These are phyloP conservation scores for Enteromius viviparus DNA, from an alignment of 2,797 vertebrate genomes.

Conservation along the genomic window DNA sequence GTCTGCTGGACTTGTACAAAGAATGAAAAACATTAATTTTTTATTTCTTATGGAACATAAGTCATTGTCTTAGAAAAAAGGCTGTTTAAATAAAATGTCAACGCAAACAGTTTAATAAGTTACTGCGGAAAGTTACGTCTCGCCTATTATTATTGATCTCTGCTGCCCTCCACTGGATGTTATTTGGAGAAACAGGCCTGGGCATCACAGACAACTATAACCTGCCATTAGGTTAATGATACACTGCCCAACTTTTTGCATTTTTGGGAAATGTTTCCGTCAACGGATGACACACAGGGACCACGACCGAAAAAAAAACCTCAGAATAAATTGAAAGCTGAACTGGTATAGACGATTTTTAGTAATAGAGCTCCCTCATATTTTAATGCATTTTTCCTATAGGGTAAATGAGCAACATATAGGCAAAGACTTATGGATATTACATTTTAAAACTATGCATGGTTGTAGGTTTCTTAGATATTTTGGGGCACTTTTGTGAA, in stretches of 20 bases:
- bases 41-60: not conserved
- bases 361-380: no score
- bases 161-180: constrained; percentile 15
- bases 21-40: not conserved
- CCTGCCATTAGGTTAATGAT: not conserved
- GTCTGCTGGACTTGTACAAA: not conserved
- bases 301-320: no score
- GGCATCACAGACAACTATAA: not conserved
- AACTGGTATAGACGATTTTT: no score
- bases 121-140: not conserved
- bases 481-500: no score
- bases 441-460: no score
- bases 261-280: not conserved
- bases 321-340: no score
- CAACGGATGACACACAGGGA: not conserved
- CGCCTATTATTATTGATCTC: not conserved
- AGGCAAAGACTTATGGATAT: no score
- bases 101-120: not conserved
- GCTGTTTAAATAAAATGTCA: not conserved
- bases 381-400: no score
- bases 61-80: no score
- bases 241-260: not conserved
- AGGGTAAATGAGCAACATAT: no score
- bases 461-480: no score
- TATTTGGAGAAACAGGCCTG: not conserved